Percentiles rank a stretch among this genome's conserved stretches.
Evolutionary conservation across 1,140 invertebrate genomes (phyloP).

Genomic region (Ericerus pela): DNA sequence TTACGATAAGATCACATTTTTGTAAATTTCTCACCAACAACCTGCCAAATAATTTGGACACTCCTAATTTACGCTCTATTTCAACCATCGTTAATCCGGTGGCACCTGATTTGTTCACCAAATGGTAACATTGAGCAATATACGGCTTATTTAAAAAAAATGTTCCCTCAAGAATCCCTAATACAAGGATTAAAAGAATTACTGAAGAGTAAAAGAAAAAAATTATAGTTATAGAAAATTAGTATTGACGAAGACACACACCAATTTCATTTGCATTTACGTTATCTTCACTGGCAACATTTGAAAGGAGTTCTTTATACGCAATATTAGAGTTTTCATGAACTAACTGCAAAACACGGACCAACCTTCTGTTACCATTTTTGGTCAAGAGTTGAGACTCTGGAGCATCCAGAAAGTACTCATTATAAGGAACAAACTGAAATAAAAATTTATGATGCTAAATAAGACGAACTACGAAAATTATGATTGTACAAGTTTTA

Average conservation of each 20-base stretch:
- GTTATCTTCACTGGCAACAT: slow-evolving; percentile 33
- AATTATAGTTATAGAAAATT: slow-evolving; percentile 8
- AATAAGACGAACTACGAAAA: neutral
- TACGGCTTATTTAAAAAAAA: slow-evolving; percentile 31
- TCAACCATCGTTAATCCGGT: slow-evolving; percentile 36
- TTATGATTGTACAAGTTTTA: too few species aligned
- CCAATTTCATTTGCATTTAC: neutral
- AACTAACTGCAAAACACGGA: slow-evolving; percentile 37
- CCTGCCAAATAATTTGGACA: slow-evolving; percentile 37
- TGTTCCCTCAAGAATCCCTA: slow-evolving; percentile 30
- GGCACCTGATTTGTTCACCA: slow-evolving; percentile 32
- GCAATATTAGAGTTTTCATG: slow-evolving; percentile 23
- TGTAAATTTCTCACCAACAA: slow-evolving; percentile 35
- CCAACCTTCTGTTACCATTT: slow-evolving; percentile 31
- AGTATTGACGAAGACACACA: slow-evolving; percentile 19
- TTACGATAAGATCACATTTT: slow-evolving; percentile 33
- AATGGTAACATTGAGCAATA: slow-evolving; percentile 34
- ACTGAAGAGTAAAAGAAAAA: slow-evolving; percentile 14
- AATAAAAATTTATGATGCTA: slow-evolving; percentile 13
- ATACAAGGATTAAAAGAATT: slow-evolving; percentile 16
- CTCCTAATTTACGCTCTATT: slow-evolving; percentile 32
- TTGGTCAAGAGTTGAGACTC: slow-evolving; percentile 39
- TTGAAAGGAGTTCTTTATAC: slow-evolving; percentile 23
- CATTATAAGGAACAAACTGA: slow-evolving; percentile 34
- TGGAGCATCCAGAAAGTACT: slow-evolving; percentile 41